These are phyloP conservation scores for Iselma pallidipennis DNA, from an alignment of 2,888 invertebrate species.

Conservation along the genomic window DNA sequence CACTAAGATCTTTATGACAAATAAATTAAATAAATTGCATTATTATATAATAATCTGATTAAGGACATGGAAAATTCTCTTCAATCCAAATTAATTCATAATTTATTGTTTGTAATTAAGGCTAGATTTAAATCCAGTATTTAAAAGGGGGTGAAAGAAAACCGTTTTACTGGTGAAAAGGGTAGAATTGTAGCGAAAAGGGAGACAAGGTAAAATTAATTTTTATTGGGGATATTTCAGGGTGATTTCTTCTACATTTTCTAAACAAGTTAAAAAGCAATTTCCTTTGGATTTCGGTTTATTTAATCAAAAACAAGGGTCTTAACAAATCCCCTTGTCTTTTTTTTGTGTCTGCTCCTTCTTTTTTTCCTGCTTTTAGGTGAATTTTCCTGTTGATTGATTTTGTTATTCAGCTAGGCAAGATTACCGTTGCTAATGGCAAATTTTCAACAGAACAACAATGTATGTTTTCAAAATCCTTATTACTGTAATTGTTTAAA, in stretches of 20 bases:
- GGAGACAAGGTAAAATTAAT: background rate
- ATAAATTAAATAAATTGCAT: too few relatives aligned
- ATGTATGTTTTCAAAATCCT: background rate
- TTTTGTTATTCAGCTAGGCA: background rate
- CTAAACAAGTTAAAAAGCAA: conserved; percentile 10
- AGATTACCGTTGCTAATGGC: background rate
- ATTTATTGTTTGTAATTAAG: background rate
- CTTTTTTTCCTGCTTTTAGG: background rate
- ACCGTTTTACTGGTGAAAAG: background rate
- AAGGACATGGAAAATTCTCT: too few relatives aligned
- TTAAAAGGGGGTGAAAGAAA: too few relatives aligned
- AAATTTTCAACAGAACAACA: background rate
- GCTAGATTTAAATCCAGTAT: background rate
- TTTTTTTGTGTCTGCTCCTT: background rate
- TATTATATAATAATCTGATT: too few relatives aligned
- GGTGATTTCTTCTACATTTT: background rate
- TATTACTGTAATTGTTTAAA: too few relatives aligned
- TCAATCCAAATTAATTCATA: background rate
- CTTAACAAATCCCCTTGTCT: background rate
- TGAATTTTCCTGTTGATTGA: conserved; percentile 1
- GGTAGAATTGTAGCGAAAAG: background rate
- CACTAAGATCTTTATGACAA: too few relatives aligned
- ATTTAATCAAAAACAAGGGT: conserved; percentile 5
- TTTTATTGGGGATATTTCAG: background rate
- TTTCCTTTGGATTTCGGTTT: conserved; percentile 4